These are phyloP conservation scores for Hydraecia micacea DNA, from an alignment of 2,888 invertebrate genomes.

Conservation along the genomic window DNA sequence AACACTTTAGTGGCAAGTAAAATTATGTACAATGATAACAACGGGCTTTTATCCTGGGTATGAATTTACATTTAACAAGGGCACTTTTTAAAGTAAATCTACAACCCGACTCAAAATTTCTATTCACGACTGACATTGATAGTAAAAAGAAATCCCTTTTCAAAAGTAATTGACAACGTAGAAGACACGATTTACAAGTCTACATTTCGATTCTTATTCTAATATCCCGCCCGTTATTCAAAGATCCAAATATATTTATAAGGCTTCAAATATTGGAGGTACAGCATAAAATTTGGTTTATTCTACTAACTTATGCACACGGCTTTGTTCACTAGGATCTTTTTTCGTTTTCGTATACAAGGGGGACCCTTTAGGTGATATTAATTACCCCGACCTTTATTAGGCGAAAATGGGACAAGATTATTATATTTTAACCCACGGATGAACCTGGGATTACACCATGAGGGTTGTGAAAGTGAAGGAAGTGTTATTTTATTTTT, in stretches of 20 bases:
- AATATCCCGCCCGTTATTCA: conserved; percentile 49
- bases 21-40: conserved; percentile 40
- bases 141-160: conserved; percentile 66
- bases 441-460: conserved; percentile 57
- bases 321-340: conserved; percentile 33
- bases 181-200: conserved; percentile 65
- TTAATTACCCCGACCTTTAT: conserved; percentile 55
- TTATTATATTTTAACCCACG: conserved; percentile 60
- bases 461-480: conserved; percentile 20
- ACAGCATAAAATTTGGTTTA: conserved; percentile 43
- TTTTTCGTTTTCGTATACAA: conserved; percentile 49
- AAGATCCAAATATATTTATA: conserved; percentile 55
- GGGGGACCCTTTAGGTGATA: conserved; percentile 49
- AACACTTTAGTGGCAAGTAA: conserved; percentile 24
- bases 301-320: conserved; percentile 44
- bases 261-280: conserved; percentile 28
- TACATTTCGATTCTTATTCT: conserved; percentile 54
- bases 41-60: conserved; percentile 31
- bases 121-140: conserved; percentile 64
- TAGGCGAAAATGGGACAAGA: conserved; percentile 62
- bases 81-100: conserved; percentile 56
- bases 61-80: conserved; percentile 50
- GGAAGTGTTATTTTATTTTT: conserved; percentile 44
- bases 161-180: conserved; percentile 66
- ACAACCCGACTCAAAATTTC: conserved; percentile 56